Evolutionary conservation across 2,113 vertebrate species (phyloP), one percentile per base, ranked within the genome.

Genomic region (Dicentrarchus labrax): DNA sequence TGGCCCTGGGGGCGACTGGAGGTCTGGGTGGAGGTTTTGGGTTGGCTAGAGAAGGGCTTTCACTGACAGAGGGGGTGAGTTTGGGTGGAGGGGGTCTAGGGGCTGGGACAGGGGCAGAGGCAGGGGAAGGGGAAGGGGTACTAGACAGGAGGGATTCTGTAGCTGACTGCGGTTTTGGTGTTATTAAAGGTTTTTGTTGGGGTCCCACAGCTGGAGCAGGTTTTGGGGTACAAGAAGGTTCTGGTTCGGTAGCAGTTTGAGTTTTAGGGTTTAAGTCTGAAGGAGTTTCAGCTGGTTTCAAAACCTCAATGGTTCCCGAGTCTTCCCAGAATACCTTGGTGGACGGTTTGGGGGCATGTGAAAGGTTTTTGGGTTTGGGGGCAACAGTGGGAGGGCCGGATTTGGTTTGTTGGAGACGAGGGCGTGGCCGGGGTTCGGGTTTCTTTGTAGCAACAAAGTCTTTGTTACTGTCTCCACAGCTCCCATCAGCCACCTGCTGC

Each of bases 41-140:
- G 47, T 65, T 36, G 7, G 47, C 2, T 8, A 51, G 21, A 12
- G 76, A 41, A 6, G 78, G n/a, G 2, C 43, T 8, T 13, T 78
- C 78, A 0, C 43, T 24, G 45, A 45, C n/a, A 1, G 76, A 66
- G 0, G 94, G 79, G n/a, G 47, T 38, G 78, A 94, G 95, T 84
- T 95, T 97, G 48, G 91, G 94, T 56, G 95, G 54, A 6, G 96
- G 79, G 17, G 97, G 96, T 54, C 97, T 95, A 0, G 97, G 97
- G 7, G 96, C 95, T 0, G 93, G 90, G 30, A 92, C 95, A 0
- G 93, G 92, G 19, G 71, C 48, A 4, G 81, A 39, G 6, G 51
- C n/a, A n/a, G n/a, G n/a, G n/a, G n/a, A n/a, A 0, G 93, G 92
- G 19, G 71, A 43, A 4, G 81, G 30, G 6, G 51, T 2, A 2